A percentile compares a stretch with the other conserved stretches of the same genome.
These are phyloP conservation scores for Apus apus DNA, from an alignment of 2,113 vertebrate genomes.

Conservation along the genomic window DNA sequence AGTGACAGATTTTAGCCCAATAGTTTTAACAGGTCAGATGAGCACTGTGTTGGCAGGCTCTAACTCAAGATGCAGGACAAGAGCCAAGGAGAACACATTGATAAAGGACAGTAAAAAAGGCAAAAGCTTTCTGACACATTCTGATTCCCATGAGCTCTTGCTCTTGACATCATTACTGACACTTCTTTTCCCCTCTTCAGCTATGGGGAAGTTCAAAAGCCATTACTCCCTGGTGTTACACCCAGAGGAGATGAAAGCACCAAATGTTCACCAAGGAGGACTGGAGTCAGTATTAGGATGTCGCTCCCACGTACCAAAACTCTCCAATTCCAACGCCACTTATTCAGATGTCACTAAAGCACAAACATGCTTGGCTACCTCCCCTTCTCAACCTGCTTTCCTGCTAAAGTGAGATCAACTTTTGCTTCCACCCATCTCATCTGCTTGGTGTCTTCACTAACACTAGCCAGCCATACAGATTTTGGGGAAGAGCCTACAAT, in stretches of 20 bases:
- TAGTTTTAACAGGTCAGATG: not conserved
- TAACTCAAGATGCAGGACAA: not conserved
- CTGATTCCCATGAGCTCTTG: not conserved
- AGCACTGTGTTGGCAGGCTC: not conserved
- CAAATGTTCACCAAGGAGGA: not conserved
- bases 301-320: not conserved
- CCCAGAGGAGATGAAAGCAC: not conserved
- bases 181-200: not conserved
- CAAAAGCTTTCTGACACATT: not conserved
- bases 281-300: not conserved
- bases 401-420: not conserved
- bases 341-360: not conserved
- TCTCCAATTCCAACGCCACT: not conserved
- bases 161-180: not conserved
- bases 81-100: not conserved
- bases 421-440: not conserved
- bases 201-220: not conserved
- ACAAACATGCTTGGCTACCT: not conserved
- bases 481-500: not conserved
- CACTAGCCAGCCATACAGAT: not conserved
- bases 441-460: not conserved
- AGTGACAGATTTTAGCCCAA: not conserved
- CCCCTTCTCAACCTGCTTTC: not conserved
- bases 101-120: not conserved
- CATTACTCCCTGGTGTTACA: not conserved